Conservation (phyloP, 2,113 vertebrate genomes). For the Pseudorhombus dupliciocellatus region DNA sequence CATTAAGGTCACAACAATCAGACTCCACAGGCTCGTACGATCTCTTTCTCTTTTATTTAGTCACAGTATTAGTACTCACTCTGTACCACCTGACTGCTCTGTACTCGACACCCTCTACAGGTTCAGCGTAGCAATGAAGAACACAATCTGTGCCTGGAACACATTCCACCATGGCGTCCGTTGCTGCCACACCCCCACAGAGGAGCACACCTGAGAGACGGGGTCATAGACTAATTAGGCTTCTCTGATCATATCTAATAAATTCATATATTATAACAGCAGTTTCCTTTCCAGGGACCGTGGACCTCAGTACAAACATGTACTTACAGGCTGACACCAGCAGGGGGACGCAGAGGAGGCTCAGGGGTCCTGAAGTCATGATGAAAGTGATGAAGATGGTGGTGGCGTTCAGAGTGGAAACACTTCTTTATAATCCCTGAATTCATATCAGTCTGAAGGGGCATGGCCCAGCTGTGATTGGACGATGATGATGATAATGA, state of each 20-base stretch:
- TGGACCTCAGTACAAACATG: too few relatives aligned
- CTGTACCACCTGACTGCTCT: conserved; percentile 73
- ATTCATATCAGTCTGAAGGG: too few relatives aligned
- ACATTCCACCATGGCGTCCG: fast-evolving
- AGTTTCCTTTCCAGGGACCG: too few relatives aligned
- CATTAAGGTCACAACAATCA: not conserved
- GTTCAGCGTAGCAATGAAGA: conserved; percentile 37
- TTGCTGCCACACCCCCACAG: fast-evolving
- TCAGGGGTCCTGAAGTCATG: not conserved
- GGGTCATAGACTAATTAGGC: not conserved
- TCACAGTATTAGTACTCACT: conserved; percentile 47
- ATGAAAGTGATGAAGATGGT: not conserved
- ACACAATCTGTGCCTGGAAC: not conserved
- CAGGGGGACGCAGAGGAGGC: not conserved
- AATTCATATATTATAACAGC: too few relatives aligned
- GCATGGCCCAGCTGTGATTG: not conserved
- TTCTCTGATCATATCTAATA: too few relatives aligned
- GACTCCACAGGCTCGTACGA: not conserved
- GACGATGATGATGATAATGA: too few relatives aligned
- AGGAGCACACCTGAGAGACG: not conserved
- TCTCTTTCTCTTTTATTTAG: too few relatives aligned
- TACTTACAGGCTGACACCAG: not conserved
- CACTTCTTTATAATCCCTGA: not conserved
- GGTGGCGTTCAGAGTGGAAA: not conserved
- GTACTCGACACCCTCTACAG: conserved; percentile 54